Evolutionary conservation across 2,888 invertebrate species (phyloP).

Genomic region (Clunio marinus): DNA sequence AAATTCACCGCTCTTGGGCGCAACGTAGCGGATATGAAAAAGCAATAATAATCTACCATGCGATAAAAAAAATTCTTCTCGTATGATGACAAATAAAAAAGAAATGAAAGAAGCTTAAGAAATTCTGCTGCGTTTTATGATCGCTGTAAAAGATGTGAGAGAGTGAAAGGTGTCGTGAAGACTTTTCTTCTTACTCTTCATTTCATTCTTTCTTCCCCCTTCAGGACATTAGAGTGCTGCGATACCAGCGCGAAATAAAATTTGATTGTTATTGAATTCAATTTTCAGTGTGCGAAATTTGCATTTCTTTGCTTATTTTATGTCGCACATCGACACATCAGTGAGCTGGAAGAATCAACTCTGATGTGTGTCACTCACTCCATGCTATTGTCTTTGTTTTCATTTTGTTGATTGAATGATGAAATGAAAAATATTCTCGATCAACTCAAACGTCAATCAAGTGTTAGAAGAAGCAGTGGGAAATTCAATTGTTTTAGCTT

Average conservation of each 20-base stretch:
- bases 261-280: slow-evolving; percentile 38
- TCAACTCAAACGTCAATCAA: slow-evolving; percentile 6
- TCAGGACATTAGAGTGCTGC: slow-evolving; percentile 24
- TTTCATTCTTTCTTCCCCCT: slow-evolving; percentile 21
- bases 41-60: slow-evolving; percentile 33
- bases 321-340: not conserved
- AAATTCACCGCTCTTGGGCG: not conserved
- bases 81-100: slow-evolving; percentile 25
- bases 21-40: slow-evolving; percentile 19
- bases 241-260: slow-evolving; percentile 22
- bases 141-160: not conserved
- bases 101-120: slow-evolving; percentile 14
- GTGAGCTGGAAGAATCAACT: slow-evolving; percentile 16
- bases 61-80: slow-evolving; percentile 25
- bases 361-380: slow-evolving; percentile 13
- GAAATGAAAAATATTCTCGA: not conserved
- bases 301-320: not conserved
- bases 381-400: slow-evolving; percentile 11
- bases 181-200: not conserved
- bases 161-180: slow-evolving; percentile 8
- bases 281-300: slow-evolving; percentile 25
- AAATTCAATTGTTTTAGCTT: slow-evolving; percentile 9
- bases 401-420: not conserved
- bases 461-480: not conserved
- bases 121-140: slow-evolving; percentile 7